Conservation (phyloP, 2,113 vertebrate genomes). For the Notechis scutatus region DNA sequence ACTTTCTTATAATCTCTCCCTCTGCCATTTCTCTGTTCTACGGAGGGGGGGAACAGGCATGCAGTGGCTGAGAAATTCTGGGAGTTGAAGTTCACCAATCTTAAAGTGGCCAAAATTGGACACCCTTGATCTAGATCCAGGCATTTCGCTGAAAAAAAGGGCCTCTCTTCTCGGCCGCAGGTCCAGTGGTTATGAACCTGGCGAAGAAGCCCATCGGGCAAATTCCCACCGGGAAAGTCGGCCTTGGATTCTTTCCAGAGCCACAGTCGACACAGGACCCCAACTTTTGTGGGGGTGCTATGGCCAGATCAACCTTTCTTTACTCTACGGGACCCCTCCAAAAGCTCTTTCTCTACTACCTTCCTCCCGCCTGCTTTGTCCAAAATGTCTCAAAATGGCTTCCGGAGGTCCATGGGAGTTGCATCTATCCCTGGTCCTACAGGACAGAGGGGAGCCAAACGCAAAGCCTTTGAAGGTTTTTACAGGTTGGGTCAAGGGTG, state of each 20-base stretch:
- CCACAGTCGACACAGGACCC: not conserved
- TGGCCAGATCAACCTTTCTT: not conserved
- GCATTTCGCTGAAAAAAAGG: not conserved
- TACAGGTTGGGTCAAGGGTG: not conserved
- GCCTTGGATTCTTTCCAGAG: not conserved
- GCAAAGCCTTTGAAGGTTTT: not conserved
- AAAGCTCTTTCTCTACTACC: not conserved
- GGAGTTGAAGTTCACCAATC: too few species aligned
- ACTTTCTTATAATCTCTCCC: too few species aligned
- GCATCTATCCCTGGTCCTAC: not conserved
- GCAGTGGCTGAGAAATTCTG: too few species aligned
- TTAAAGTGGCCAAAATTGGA: too few species aligned
- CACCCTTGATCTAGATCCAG: too few species aligned
- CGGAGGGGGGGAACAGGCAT: too few species aligned
- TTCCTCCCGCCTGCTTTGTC: not conserved
- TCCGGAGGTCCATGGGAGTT: not conserved
- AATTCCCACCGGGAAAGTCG: not conserved
- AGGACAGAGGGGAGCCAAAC: not conserved
- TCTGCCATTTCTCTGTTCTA: too few species aligned
- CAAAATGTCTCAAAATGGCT: not conserved
- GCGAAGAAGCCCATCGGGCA: not conserved
- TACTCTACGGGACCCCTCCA: not conserved
- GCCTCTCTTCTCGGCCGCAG: not conserved
- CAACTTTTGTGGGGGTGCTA: not conserved
- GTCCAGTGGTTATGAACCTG: not conserved